phyloP scores from a whole-genome alignment of 2,113 vertebrate species.

The Nothobranchius kuhntae region DNA sequence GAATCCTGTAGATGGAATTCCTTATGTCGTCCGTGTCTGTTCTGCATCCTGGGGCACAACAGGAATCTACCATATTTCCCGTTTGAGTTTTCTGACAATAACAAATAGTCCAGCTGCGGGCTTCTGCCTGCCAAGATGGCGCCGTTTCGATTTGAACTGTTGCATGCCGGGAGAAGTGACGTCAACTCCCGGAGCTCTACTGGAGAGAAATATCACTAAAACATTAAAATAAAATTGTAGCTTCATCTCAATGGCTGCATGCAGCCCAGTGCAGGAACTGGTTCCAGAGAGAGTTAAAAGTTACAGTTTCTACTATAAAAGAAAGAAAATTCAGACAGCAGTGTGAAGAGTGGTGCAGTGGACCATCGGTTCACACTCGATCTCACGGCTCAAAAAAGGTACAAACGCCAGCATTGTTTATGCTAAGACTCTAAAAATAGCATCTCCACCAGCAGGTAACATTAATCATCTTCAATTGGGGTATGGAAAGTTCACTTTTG shows the following conservation, averaged over 20 bases:
- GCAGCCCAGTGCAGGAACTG: constrained; percentile 8
- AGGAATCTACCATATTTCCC: no score
- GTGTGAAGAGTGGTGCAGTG: neutral
- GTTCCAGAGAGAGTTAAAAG: constrained; percentile 23
- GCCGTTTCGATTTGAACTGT: no score
- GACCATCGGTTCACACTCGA: neutral
- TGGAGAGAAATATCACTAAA: constrained; percentile 34
- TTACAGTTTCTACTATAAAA: constrained; percentile 1
- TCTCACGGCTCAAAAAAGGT: no score
- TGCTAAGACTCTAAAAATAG: neutral
- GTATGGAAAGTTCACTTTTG: neutral
- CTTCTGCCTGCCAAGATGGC: no score
- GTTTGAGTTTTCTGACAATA: no score
- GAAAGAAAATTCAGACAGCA: neutral
- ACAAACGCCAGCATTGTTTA: neutral
- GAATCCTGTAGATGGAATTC: no score
- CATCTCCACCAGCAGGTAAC: neutral
- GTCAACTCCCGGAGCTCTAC: no score
- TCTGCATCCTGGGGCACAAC: no score
- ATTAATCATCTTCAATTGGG: neutral
- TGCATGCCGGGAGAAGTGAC: no score
- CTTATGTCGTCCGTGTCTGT: no score
- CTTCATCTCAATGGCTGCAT: constrained; percentile 28
- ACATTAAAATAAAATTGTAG: constrained; percentile 18
- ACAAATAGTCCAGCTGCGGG: no score